phyloP scores from a whole-genome alignment of 2,888 invertebrate genomes.

The Tinea pellionella region DNA sequence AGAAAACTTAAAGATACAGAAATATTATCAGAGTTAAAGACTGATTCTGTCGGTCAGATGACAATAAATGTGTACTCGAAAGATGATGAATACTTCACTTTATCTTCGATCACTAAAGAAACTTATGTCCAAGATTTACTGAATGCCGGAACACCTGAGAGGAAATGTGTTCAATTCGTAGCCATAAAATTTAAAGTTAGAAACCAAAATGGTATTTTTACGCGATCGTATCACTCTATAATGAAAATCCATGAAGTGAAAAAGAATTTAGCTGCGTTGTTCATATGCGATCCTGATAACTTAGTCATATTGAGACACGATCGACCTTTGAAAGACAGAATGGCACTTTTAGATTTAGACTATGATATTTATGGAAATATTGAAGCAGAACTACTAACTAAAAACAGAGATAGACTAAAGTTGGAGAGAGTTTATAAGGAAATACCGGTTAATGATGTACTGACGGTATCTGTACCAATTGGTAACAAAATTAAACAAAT shows the following conservation, averaged over 20 bases:
- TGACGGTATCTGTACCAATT: constrained; percentile 52
- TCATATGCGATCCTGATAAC: constrained; percentile 61
- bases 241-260: constrained; percentile 71
- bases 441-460: constrained; percentile 48
- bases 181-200: constrained; percentile 53
- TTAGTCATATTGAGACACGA: constrained; percentile 61
- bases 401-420: constrained; percentile 45
- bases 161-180: constrained; percentile 52
- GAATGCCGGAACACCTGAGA: constrained; percentile 46
- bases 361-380: constrained; percentile 60
- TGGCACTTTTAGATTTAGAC: constrained; percentile 52
- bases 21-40: constrained; percentile 44
- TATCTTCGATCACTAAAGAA: constrained; percentile 51
- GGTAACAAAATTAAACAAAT: constrained; percentile 46
- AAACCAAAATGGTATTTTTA: constrained; percentile 55
- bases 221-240: constrained; percentile 61
- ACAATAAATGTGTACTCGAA: constrained; percentile 56
- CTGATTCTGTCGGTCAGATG: constrained; percentile 47
- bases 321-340: constrained; percentile 45
- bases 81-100: constrained; percentile 47
- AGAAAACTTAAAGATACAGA: constrained; percentile 51
- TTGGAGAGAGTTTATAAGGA: constrained; percentile 56
- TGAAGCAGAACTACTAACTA: constrained; percentile 53
- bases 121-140: constrained; percentile 52
- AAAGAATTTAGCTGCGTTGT: constrained; percentile 68